phyloP scores from a whole-genome alignment of 2,797 vertebrate genomes.

The Chelon auratus region DNA sequence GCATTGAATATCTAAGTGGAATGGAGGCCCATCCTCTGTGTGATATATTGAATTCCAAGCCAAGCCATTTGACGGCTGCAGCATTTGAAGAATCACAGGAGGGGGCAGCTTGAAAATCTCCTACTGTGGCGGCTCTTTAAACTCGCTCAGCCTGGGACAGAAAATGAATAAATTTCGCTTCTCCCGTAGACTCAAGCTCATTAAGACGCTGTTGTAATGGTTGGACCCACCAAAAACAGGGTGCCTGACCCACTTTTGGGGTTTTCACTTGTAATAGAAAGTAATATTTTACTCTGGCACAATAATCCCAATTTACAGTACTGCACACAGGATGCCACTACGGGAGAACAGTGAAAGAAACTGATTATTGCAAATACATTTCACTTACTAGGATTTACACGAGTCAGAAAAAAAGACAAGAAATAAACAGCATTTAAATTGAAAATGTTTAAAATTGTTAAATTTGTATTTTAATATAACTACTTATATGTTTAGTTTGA shows the following conservation, averaged over 20 bases:
- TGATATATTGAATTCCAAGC: conserved; percentile 70
- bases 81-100: conserved; percentile 78
- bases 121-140: conserved; percentile 75
- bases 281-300: conserved; percentile 41
- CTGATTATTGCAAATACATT: too few relatives aligned
- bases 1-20: conserved; percentile 65
- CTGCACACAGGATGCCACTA: background rate
- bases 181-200: conserved; percentile 68
- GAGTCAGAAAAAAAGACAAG: too few relatives aligned
- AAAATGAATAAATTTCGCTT: conserved; percentile 71
- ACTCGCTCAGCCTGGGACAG: conserved; percentile 71
- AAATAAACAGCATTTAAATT: too few relatives aligned
- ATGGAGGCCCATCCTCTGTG: conserved; percentile 62
- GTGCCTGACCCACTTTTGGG: conserved; percentile 70
- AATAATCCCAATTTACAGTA: conserved; percentile 22
- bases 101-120: conserved; percentile 74
- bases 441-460: too few relatives aligned
- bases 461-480: too few relatives aligned
- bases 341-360: background rate
- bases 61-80: conserved; percentile 73
- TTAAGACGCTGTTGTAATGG: conserved; percentile 71
- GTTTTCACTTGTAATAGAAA: conserved; percentile 39
- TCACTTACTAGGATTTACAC: too few relatives aligned
- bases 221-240: conserved; percentile 58
- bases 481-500: too few relatives aligned